Percentiles rank a stretch among this genome's conserved stretches.
These are phyloP conservation scores for Ciconia stormi DNA, from an alignment of 2,113 vertebrate genomes.

Conservation along the genomic window DNA sequence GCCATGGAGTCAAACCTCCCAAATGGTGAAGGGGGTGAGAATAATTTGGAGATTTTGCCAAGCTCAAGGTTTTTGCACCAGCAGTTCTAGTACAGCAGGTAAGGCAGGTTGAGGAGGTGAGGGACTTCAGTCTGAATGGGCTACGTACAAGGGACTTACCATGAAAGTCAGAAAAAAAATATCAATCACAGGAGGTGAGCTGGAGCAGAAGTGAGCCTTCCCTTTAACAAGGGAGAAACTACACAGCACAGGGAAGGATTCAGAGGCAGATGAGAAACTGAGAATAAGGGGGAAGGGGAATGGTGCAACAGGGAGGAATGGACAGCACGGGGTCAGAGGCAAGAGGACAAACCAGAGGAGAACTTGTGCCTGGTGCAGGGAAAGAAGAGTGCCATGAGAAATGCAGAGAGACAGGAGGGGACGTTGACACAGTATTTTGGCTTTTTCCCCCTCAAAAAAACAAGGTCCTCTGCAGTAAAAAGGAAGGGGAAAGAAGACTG, in stretches of 20 bases:
- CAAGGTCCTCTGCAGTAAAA: background rate
- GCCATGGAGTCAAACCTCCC: background rate
- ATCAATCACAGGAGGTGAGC: background rate
- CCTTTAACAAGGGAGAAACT: background rate
- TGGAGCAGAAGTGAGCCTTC: background rate
- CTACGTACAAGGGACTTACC: background rate
- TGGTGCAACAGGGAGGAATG: background rate
- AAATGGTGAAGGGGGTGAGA: background rate
- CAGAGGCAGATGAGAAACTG: background rate
- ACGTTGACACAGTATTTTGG: fast-evolving
- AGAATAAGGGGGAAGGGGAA: background rate
- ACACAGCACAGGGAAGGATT: background rate
- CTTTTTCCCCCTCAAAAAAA: background rate
- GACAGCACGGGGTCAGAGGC: background rate
- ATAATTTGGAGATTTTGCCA: background rate
- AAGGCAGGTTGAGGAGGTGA: background rate
- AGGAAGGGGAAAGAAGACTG: background rate
- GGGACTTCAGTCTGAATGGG: background rate
- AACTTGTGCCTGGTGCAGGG: background rate
- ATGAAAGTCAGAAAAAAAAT: background rate
- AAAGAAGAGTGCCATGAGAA: background rate
- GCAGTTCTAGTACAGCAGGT: background rate
- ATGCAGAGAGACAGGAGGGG: background rate
- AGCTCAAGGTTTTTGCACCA: background rate
- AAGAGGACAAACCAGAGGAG: background rate